Percentiles rank a stretch among this genome's conserved stretches.
Conservation (phyloP, 2,888 invertebrate species). For the Neoitamus cyanurus region DNA sequence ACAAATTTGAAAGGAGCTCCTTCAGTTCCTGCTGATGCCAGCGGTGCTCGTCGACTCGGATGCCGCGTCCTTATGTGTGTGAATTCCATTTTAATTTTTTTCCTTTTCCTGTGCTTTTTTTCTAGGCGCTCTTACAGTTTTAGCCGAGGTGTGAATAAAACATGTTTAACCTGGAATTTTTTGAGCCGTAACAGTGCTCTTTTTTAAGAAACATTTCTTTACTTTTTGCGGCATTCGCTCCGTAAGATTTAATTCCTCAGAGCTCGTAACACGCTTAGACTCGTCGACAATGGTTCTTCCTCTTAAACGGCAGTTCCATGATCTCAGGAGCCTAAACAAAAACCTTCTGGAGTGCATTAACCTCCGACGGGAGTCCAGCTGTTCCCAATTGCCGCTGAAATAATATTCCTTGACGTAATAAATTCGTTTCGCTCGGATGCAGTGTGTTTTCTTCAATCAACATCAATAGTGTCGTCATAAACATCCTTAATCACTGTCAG, state of each 20-base stretch:
- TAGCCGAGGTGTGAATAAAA: not conserved
- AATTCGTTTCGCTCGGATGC: not conserved
- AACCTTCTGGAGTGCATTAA: slow-evolving; percentile 2
- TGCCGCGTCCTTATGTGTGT: not conserved
- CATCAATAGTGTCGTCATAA: slow-evolving; percentile 46
- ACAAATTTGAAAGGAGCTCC: not conserved
- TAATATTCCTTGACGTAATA: slow-evolving; percentile 10
- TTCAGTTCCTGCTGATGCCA: not conserved
- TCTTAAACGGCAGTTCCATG: not conserved
- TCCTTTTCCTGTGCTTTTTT: not conserved
- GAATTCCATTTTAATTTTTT: not conserved
- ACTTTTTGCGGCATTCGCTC: not conserved
- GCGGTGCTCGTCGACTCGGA: not conserved
- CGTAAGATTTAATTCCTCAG: not conserved
- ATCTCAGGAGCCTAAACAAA: not conserved
- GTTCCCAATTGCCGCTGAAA: slow-evolving; percentile 33
- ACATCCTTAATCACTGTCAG: slow-evolving; percentile 48
- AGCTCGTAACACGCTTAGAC: not conserved
- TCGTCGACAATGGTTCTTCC: not conserved
- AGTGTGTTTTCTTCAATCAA: slow-evolving; percentile 40
- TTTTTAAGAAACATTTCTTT: not conserved
- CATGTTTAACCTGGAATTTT: not conserved
- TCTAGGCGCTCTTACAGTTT: not conserved
- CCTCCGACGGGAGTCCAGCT: slow-evolving; percentile 10
- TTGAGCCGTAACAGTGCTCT: not conserved